Base-by-base conservation (phyloP, 2,797 vertebrate species). In the Peromyscus nudipes region DNA sequence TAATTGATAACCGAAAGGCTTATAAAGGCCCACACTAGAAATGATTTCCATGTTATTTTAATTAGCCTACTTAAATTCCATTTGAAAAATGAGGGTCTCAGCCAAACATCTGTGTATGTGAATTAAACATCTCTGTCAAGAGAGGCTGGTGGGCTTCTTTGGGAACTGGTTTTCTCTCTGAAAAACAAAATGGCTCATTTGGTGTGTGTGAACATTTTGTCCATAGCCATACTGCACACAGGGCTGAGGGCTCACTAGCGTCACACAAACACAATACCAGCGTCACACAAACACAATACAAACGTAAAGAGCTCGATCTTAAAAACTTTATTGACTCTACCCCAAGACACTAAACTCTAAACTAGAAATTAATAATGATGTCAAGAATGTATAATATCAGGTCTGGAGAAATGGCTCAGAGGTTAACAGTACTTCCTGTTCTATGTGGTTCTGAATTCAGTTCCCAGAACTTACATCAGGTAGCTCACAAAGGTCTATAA, bases 1-100 rank as follows among this genome's bases (percentile, higher is more conserved):
- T 91, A 83, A 89, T 80, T 97, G 94, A 92, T 95, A 92, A 95
- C 25, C 82, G 89, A 96, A 93, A 94, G 73, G 60, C 89, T 87
- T 96, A 88, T 2, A 96, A 97, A 98, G 79, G 80, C 40, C 52
- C 60, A 89, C 84, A 96, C 49, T 89, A 86, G 90, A 94, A 96
- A 93, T 89, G 87, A 94, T 96, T 96, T 95, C 85, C 93, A 27
- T 94, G 46, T 37, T 79, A 92, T 73, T 97, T 95, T 96, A 93
- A 96, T 96, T 95, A 97, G 73, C 43, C 37, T 49, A 69, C 81
- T 87, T 27, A 95, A 96, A 96, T 96, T 96, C 43, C 29, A 29
- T 81, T 89, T 77, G 89, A 92, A 97, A 96, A 97, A 87, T 76
- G 55, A 95, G 40, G 37, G 76, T 83, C 83, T 75, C 90, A 97